Base-by-base conservation (phyloP, 2,888 invertebrate species). In the Sminthurinus aureus region DNA sequence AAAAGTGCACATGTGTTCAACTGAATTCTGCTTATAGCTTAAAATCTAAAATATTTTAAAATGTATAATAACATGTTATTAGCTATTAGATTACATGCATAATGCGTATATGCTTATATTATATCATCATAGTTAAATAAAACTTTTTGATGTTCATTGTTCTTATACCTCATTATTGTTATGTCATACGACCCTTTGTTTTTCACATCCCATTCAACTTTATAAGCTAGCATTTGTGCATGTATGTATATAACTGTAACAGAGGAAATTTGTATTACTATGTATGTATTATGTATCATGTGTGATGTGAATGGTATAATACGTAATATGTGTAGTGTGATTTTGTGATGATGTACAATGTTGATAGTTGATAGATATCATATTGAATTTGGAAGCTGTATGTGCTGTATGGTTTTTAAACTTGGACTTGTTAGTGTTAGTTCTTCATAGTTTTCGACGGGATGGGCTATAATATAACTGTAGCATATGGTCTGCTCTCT, bases 401-500 rank as follows among this genome's bases (percentile, higher is more conserved):
- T 6, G 22, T n/a, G 11, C n/a, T 67, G 1, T 22, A 67, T 67
- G 67, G n/a, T 67, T 67, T n/a, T 22, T 22, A 67, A 64, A 67
- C 20, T 67, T 22, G 22, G 67, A n/a, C n/a, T 67, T 38, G 38
- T 38, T 38, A 38, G n/a, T 11, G 6, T 67, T 67, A 67, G 67
- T 67, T 58, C 18, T 58, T 18, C 9, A 58, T 6, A 13, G 58
- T 58, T 58, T 58, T 58, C 4, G 58, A 58, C 13, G 13, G 58
- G 58, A 58, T 58, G 58, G n/a, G 69, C 69, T 58, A n/a, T 69
- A 69, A 58, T 58, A 38, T 38, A 38, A 38, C 58, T 24, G 20
- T 24, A 52, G 38, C 75, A 75, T 75, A 75, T 75, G 75, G 75
- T 75, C 51, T 38, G 38, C 38, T 38, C 38, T 38, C 26, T 26